These are phyloP conservation scores for Psettodes erumei DNA, from an alignment of 2,113 vertebrate genomes.

Conservation along the genomic window DNA sequence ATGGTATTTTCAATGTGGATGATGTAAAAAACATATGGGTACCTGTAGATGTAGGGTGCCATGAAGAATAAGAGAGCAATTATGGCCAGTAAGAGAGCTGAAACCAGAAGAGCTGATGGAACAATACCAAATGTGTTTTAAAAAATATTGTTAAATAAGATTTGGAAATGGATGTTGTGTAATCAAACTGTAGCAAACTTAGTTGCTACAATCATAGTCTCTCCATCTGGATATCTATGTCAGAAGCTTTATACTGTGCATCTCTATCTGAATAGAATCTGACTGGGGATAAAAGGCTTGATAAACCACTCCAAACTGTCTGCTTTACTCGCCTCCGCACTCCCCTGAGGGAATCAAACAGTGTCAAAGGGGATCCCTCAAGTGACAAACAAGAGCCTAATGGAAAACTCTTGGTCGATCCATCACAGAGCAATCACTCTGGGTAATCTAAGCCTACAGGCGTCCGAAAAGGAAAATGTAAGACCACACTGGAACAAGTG, in stretches of 20 bases:
- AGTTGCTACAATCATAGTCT: not conserved
- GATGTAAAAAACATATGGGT: constrained; percentile 30
- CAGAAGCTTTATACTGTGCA: constrained; percentile 24
- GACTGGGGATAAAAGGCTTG: constrained; percentile 33
- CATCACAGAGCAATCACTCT: constrained; percentile 66
- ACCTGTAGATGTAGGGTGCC: constrained; percentile 76
- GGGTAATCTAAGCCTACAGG: constrained; percentile 69
- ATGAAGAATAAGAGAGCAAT: constrained; percentile 53
- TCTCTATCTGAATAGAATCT: constrained; percentile 42
- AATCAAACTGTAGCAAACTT: not conserved
- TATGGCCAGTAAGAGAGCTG: constrained; percentile 68
- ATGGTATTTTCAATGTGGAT: constrained; percentile 9
- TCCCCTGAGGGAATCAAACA: constrained; percentile 58
- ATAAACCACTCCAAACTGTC: constrained; percentile 49
- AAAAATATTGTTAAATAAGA: too few species aligned
- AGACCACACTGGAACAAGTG: constrained; percentile 57
- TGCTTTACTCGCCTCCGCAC: constrained; percentile 40
- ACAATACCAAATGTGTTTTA: constrained; percentile 43
- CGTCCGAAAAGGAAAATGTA: constrained; percentile 49
- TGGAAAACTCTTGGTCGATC: constrained; percentile 66
- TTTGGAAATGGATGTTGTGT: constrained; percentile 13
- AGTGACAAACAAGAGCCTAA: constrained; percentile 70
- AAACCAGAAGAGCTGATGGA: constrained; percentile 76
- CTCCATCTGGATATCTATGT: constrained; percentile 14
- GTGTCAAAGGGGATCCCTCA: constrained; percentile 68